Conservation (phyloP, 2,113 vertebrate species). For the rat (Rattus norvegicus) region GRCr8 NC_086031.1:99186001-99186500, state of each 20-base stretch:
- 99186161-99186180: background rate
- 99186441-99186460: background rate
- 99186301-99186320: no score
- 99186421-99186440: background rate
- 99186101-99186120: rapidly evolving
- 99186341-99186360: background rate
- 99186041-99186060: background rate
- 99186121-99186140: background rate
- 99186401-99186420: background rate
- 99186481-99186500: background rate
- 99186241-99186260: no score
- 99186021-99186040: background rate
- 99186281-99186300: no score
- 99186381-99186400: background rate
- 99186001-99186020: background rate
- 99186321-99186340: background rate
- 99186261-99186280: no score
- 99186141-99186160: no score
- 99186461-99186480: background rate
- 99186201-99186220: background rate
- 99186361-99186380: background rate
- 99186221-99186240: background rate
- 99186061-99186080: background rate
- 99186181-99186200: background rate
- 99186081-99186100: background rate